phyloP scores from a whole-genome alignment of 2,113 vertebrate genomes.

The Pteropus alecto region DNA sequence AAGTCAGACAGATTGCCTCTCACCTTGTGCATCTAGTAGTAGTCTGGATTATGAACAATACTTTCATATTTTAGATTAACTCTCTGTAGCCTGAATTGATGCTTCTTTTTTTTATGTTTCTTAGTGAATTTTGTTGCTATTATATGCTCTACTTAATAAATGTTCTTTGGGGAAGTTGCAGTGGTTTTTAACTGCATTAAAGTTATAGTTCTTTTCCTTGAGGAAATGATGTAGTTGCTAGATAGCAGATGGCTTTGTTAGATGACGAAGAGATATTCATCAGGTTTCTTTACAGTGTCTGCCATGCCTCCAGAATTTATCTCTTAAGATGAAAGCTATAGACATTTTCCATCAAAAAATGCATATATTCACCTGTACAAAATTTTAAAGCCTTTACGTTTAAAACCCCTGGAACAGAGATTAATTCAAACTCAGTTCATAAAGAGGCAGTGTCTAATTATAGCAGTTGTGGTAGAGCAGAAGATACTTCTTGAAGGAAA shows the following conservation, averaged over 20 bases:
- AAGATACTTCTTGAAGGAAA: not conserved
- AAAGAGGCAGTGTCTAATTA: not conserved
- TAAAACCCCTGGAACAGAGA: not conserved
- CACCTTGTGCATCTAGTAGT: not conserved
- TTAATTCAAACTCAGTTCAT: not conserved
- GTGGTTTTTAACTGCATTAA: slow-evolving; percentile 24
- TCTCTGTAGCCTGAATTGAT: not conserved
- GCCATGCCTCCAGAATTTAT: not conserved
- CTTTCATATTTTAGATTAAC: not conserved
- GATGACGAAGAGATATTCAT: not conserved
- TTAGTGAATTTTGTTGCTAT: not conserved
- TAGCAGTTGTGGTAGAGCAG: not conserved
- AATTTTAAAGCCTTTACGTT: not conserved
- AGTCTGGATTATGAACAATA: not conserved
- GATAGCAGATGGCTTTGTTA: not conserved
- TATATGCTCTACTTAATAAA: not conserved
- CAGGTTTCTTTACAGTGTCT: not conserved
- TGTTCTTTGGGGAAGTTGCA: not conserved
- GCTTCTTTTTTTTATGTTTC: not conserved
- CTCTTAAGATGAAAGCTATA: not conserved
- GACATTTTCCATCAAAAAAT: not conserved
- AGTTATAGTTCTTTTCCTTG: not conserved
- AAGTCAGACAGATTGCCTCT: not conserved
- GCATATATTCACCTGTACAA: not conserved
- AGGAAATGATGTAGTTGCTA: not conserved